Percentiles rank a stretch among this genome's conserved stretches.
These are phyloP conservation scores for Horisme vitalbata DNA, from an alignment of 2,888 invertebrate species.

Conservation along the genomic window DNA sequence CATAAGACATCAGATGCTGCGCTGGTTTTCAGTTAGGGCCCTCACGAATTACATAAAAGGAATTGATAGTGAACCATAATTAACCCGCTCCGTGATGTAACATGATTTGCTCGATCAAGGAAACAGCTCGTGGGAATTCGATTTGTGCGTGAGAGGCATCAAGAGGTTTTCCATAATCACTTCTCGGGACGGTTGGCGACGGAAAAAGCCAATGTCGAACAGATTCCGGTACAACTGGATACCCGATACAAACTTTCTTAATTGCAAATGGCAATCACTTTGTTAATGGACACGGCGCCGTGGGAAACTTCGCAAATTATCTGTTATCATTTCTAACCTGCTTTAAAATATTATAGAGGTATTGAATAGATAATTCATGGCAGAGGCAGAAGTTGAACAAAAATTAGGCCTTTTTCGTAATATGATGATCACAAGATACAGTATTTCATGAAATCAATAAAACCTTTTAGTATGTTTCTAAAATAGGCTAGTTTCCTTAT, in stretches of 20 bases:
- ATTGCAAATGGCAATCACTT: slow-evolving; percentile 44
- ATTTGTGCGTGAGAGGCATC: slow-evolving; percentile 69
- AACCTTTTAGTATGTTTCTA: too few species aligned
- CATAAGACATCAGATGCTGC: too few species aligned
- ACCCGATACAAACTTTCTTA: slow-evolving; percentile 53
- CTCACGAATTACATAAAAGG: too few species aligned
- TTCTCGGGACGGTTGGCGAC: slow-evolving; percentile 28
- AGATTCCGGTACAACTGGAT: slow-evolving; percentile 52
- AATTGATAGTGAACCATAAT: too few species aligned
- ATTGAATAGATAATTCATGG: too few species aligned
- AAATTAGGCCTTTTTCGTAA: too few species aligned
- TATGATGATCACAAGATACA: too few species aligned
- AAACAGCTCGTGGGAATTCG: slow-evolving; percentile 74
- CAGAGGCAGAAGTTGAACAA: too few species aligned
- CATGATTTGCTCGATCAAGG: slow-evolving; percentile 60
- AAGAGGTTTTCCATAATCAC: slow-evolving; percentile 67
- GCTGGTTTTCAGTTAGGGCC: too few species aligned
- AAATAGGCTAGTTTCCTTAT: too few species aligned
- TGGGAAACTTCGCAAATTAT: slow-evolving; percentile 37
- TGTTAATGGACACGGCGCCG: slow-evolving; percentile 42
- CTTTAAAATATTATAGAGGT: too few species aligned
- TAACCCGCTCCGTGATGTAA: slow-evolving; percentile 38
- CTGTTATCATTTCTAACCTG: slow-evolving; percentile 1
- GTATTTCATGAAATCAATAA: too few species aligned
- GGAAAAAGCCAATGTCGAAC: slow-evolving; percentile 59